Evolutionary conservation across 2,113 vertebrate species (phyloP), one percentile per base, ranked within the genome.

Genomic region (Phylloscopus trochilus): DNA sequence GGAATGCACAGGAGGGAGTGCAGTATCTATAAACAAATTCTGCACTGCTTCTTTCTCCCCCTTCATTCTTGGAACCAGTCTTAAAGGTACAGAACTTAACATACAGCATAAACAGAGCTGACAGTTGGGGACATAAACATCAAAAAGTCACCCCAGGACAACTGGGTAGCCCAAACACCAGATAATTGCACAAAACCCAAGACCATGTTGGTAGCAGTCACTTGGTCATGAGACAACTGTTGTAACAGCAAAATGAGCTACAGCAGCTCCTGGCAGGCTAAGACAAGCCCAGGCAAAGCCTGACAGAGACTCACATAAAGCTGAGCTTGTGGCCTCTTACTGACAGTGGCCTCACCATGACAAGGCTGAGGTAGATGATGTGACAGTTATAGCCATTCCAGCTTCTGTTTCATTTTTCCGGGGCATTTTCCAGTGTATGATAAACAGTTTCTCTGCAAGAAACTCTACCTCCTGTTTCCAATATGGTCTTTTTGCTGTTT

Each of bases 251-350:
- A 51, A 60, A 60, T 0, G 0, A 72, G 58, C 46, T 70, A 44
- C 60, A 52, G 5, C 15, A 15, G 43, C 47, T 90, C n/a, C 43
- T 35, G 23, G 35, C 79, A 86, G 68, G 87, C 39, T 39, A 62
- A 69, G 74, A 33, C 46, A 77, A 62, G 66, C 68, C 75, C 79
- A 87, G 86, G 33, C 62, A 83, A 58, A 88, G 26, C 14, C 35
- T 74, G 30, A 21, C 26, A 56, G 49, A 31, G 22, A 44, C 24
- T 62, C 52, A 37, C 0, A 0, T 7, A 39, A 24, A 0, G 0
- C 44, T 60, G 58, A 69, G 14, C 21, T 73, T 37, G 20, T 35
- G 56, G 37, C 31, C 31, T 87, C 31, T 53, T 66, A 44, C 8
- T 3, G 6, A 35, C 5, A 1, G 37, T 10, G 24, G 19, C 78